Evolutionary conservation across 2,797 vertebrate genomes (phyloP).

Genomic region (Sebastes glaucus): DNA sequence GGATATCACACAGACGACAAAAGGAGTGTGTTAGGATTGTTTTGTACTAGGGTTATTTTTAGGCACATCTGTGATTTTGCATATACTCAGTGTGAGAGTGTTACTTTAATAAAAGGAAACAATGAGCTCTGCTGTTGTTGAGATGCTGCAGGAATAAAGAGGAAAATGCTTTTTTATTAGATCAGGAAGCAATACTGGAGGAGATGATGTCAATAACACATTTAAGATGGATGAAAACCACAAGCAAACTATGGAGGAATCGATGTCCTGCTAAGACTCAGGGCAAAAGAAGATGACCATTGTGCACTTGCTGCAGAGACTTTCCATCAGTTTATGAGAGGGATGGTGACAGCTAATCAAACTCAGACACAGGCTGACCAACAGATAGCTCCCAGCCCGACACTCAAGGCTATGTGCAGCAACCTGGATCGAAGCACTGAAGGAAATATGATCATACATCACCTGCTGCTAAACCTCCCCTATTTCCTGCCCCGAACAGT

Average conservation of each 20-base stretch:
- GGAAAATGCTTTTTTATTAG: neutral
- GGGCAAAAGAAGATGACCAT: slow-evolving; percentile 24
- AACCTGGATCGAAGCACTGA: slow-evolving; percentile 55
- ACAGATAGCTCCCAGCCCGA: slow-evolving; percentile 27
- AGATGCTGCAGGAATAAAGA: neutral
- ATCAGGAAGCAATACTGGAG: neutral
- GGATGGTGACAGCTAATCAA: slow-evolving; percentile 76
- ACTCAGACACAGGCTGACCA: slow-evolving; percentile 43
- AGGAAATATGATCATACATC: slow-evolving; percentile 61
- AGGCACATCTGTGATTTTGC: slow-evolving; percentile 38
- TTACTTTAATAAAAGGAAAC: slow-evolving; percentile 19
- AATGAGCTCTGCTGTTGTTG: neutral
- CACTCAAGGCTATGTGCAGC: slow-evolving; percentile 60
- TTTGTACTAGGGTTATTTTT: slow-evolving; percentile 49
- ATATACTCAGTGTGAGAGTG: slow-evolving; percentile 33
- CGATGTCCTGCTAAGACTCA: slow-evolving; percentile 6
- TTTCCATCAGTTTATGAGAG: slow-evolving; percentile 52
- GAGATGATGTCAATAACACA: slow-evolving; percentile 8
- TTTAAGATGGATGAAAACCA: slow-evolving; percentile 15
- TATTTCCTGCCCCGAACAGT: slow-evolving; percentile 7
- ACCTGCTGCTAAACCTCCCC: slow-evolving; percentile 31
- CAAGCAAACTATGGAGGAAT: neutral
- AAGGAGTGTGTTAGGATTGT: neutral
- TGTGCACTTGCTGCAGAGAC: slow-evolving; percentile 37
- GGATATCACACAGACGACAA: slow-evolving; percentile 34